phyloP scores from a whole-genome alignment of 2,113 vertebrate genomes.

The Bucco capensis region DNA sequence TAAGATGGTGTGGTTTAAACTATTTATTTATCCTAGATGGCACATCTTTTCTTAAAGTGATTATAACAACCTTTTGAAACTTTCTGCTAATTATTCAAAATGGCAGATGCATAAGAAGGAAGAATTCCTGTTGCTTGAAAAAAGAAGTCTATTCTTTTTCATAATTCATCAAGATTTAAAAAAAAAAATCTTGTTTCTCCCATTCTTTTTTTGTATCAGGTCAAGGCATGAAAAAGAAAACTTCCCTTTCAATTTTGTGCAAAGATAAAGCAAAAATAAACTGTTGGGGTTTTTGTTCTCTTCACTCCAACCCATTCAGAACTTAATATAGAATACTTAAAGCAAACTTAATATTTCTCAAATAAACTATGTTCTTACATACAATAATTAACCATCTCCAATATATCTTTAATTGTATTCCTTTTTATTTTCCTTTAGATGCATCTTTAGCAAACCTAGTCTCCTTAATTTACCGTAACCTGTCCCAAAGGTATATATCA shows the following conservation, averaged over 20 bases:
- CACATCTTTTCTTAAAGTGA: background rate
- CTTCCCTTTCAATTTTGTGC: background rate
- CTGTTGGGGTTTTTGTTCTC: background rate
- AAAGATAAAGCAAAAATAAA: background rate
- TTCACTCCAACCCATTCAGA: background rate
- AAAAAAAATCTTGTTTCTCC: background rate
- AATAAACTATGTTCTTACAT: background rate
- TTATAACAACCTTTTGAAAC: background rate
- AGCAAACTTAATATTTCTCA: background rate
- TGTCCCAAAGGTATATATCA: background rate
- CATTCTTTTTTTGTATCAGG: background rate
- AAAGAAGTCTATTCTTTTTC: background rate
- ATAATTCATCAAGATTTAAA: background rate
- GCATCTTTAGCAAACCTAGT: background rate
- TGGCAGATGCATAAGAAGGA: background rate
- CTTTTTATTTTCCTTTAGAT: background rate
- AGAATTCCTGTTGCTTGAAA: background rate
- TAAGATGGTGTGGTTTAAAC: background rate
- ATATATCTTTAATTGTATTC: background rate
- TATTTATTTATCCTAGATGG: background rate
- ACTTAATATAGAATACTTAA: background rate
- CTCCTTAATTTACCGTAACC: background rate
- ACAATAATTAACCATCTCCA: background rate
- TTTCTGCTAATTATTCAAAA: background rate
- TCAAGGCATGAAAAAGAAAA: background rate